Base-by-base conservation (phyloP, 37 sponge, comb jelly and placozoan species). In the Petrosia ficiformis region DNA sequence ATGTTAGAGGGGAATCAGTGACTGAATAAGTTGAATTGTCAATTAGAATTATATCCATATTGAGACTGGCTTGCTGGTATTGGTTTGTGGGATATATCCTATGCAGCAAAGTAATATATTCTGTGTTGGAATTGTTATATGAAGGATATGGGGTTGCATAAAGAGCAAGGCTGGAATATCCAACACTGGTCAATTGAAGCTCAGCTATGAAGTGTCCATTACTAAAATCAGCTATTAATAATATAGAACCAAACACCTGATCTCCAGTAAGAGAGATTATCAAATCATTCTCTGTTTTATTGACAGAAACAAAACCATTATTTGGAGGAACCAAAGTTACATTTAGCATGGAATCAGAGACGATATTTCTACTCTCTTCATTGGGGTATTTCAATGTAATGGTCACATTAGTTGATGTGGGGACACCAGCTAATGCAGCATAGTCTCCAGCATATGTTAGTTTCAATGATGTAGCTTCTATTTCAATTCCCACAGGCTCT, bases 41-140 rank as follows among this genome's bases (percentile, higher is more conserved):
- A 44, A 71, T 52, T 34, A 90, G 44, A 5, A 80, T 24, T 1
- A 68, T 74, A 14, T 65, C 24, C 1, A 90, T 72, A 40, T 64
- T 54, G 43, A 90, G 60, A 24, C 26, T n/a, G 35, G 77, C 85
- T 32, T 60, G 70, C 74, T 87, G 85, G 85, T 48, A 87, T 34
- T 73, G 29, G 2, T 44, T 48, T 1, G 93, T 87, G 24, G 58
- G 44, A n/a, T 44, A 73, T 60, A 84, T 40, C 37, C 61, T 44
- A 33, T 73, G 64, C 2, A 93, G 72, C 16, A 66, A 70, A 6
- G 70, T 65, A 33, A 80, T 76, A 10, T 21, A 3, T 14, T 76
- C 58, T 1, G 10, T 3, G 6, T 59, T 42, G 44, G 89, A 88
- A 11, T 86, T 89, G 57, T 74, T 68, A 41, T 85, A 93, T 0